Evolutionary conservation across 1,140 invertebrate genomes (phyloP).

Genomic region (Heliconius eleuchia): DNA sequence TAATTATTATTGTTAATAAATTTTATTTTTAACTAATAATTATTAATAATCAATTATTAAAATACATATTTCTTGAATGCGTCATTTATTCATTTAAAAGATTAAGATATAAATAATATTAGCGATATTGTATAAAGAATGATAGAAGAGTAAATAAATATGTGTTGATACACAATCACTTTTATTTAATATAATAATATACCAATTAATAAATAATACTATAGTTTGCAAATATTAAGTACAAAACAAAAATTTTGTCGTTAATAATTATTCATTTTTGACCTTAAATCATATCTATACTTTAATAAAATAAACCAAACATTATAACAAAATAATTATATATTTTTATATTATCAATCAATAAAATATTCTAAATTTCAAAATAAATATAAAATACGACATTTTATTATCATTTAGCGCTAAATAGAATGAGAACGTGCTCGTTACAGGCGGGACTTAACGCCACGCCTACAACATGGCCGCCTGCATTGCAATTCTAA

Average conservation of each 20-base stretch:
- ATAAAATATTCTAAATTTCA: not conserved
- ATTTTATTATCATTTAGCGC: not conserved
- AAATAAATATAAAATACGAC: not conserved
- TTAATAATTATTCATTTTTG: too few relatives aligned
- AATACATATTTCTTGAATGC: not conserved
- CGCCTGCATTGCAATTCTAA: constrained; percentile 7
- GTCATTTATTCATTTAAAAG: not conserved
- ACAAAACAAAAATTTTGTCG: too few relatives aligned
- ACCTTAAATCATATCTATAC: too few relatives aligned
- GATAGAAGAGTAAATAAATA: too few relatives aligned
- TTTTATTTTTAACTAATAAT: not conserved
- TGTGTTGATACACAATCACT: too few relatives aligned
- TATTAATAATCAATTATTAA: not conserved
- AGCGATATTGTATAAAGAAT: not conserved
- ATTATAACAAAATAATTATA: not conserved
- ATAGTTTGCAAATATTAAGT: too few relatives aligned
- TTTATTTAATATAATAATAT: too few relatives aligned
- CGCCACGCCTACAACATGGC: constrained; percentile 8
- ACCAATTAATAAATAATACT: too few relatives aligned
- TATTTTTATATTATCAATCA: not conserved
- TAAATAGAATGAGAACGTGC: not conserved
- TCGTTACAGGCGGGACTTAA: not conserved
- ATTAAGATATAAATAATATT: not conserved
- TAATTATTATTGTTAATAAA: not conserved
- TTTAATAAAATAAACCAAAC: too few relatives aligned